A percentile compares a stretch with the other conserved stretches of the same genome.
Evolutionary conservation across 2,113 vertebrate genomes (phyloP).

Genomic region (Salminus brasiliensis): DNA sequence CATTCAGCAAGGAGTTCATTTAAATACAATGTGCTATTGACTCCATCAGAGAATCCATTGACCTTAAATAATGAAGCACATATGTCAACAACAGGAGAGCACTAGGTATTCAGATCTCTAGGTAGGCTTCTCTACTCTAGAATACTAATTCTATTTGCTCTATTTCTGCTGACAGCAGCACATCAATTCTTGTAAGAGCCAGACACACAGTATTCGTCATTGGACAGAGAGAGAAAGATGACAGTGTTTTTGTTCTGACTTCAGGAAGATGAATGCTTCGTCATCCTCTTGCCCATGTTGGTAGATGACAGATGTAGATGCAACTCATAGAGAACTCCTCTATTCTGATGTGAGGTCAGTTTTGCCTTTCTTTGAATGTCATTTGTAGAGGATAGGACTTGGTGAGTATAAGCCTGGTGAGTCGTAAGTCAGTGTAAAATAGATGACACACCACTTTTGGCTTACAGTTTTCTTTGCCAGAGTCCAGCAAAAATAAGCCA

Average conservation of each 20-base stretch:
- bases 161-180: neutral
- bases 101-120: slow-evolving; percentile 6
- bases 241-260: neutral
- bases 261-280: slow-evolving; percentile 7
- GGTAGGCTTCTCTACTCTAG: slow-evolving; percentile 21
- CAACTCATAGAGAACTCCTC: neutral
- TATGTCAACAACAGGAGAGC: neutral
- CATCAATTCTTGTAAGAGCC: slow-evolving; percentile 5
- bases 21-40: neutral
- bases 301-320: neutral
- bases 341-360: neutral
- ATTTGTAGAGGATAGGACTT: neutral
- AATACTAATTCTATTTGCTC: slow-evolving; percentile 11
- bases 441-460: neutral
- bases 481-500: too few species aligned
- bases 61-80: neutral
- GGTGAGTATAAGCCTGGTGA: neutral
- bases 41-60: neutral
- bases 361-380: neutral
- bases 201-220: neutral
- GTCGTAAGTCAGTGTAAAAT: neutral
- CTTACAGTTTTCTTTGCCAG: too few species aligned
- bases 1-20: slow-evolving; percentile 31
- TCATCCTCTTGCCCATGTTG: neutral
- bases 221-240: slow-evolving; percentile 4